Percentiles rank a stretch among this genome's conserved stretches.
Conservation (phyloP, 2,113 vertebrate genomes). For the Leucosticte australis region DNA sequence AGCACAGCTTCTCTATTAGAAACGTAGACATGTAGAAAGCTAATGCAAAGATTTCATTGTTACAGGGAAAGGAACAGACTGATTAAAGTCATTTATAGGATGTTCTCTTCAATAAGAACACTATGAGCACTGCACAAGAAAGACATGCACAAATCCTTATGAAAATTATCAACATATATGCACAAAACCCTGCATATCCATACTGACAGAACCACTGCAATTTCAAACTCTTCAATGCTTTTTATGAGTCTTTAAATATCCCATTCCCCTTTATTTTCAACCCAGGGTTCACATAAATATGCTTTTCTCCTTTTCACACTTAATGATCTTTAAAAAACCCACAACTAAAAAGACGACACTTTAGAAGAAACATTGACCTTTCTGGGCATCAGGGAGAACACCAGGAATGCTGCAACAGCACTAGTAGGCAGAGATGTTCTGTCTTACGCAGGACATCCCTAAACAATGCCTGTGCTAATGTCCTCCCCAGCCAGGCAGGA, state of each 20-base stretch:
- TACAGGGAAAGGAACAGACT: background rate
- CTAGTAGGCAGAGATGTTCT: background rate
- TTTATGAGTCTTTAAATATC: background rate
- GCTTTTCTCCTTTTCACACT: background rate
- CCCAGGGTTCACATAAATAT: background rate
- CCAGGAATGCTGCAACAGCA: background rate
- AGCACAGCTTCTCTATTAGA: background rate
- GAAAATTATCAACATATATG: background rate
- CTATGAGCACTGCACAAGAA: background rate
- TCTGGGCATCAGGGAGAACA: background rate
- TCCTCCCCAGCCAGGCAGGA: background rate
- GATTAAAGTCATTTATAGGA: background rate
- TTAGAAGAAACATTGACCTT: background rate
- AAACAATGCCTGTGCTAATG: accelerated
- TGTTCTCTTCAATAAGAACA: background rate
- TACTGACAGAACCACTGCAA: background rate
- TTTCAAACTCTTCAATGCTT: background rate
- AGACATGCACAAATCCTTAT: background rate
- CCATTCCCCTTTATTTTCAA: background rate
- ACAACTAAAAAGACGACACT: background rate
- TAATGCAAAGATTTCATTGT: background rate
- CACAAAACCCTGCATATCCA: background rate
- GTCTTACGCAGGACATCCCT: accelerated
- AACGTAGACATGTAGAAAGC: background rate
- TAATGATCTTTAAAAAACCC: accelerated